These are phyloP conservation scores for Emydocephalus ijimae DNA, from an alignment of 2,113 vertebrate genomes.

Conservation along the genomic window DNA sequence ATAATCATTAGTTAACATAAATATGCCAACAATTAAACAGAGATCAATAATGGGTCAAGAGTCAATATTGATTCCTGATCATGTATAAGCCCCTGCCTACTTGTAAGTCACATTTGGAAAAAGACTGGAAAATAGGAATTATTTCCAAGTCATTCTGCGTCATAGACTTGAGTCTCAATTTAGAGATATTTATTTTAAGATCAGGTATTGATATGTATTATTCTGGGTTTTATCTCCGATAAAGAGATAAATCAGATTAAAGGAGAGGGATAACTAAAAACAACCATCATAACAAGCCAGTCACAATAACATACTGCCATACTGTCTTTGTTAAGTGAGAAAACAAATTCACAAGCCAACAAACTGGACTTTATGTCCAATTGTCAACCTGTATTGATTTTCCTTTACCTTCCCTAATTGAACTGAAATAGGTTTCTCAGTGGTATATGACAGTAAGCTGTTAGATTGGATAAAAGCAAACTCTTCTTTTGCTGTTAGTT, in stretches of 20 bases:
- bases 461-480: neutral
- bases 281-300: neutral
- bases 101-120: neutral
- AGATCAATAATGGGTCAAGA: neutral
- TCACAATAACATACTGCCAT: neutral
- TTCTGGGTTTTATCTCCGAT: neutral
- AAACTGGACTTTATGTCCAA: neutral
- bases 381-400: neutral
- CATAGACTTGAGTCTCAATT: neutral
- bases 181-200: neutral
- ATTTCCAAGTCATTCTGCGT: neutral
- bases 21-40: neutral
- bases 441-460: neutral
- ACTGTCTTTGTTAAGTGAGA: neutral
- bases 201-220: neutral
- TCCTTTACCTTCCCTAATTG: neutral
- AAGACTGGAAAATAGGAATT: neutral
- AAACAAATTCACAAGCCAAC: neutral
- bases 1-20: neutral
- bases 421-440: neutral
- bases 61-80: neutral
- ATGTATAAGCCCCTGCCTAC: neutral
- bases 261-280: neutral
- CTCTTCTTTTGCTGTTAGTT: accelerated
- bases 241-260: neutral